Evolutionary conservation across 1,140 invertebrate species (phyloP).

Genomic region (Pachypsylla venusta): DNA sequence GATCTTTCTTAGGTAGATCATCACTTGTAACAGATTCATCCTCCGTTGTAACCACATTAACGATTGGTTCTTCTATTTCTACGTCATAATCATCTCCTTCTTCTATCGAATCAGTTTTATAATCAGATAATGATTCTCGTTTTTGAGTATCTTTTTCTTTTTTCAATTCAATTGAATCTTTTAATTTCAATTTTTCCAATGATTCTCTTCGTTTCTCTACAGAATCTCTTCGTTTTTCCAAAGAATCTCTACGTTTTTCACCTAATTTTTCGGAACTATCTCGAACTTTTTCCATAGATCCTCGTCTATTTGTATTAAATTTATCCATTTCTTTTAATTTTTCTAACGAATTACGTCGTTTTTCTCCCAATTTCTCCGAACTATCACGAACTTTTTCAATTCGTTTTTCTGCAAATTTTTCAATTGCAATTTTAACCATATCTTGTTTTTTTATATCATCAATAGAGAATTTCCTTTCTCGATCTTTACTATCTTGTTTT

Average conservation of each 20-base stretch:
- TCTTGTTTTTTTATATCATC: background rate
- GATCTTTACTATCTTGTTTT: slow-evolving; percentile 5
- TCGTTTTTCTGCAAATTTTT: slow-evolving; percentile 4
- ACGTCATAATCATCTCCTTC: slow-evolving; percentile 23
- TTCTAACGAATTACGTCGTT: slow-evolving; percentile 11
- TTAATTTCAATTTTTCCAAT: slow-evolving; percentile 1
- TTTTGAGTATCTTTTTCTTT: background rate
- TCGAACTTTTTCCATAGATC: background rate
- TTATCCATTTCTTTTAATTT: slow-evolving; percentile 14
- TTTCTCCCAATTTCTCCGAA: slow-evolving; percentile 14
- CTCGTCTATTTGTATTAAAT: background rate
- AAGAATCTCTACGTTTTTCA: slow-evolving; percentile 21
- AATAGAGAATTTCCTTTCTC: background rate
- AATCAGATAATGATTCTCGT: background rate
- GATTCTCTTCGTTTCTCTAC: slow-evolving; percentile 14
- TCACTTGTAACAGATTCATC: background rate
- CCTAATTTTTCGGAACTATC: background rate
- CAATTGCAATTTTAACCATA: background rate
- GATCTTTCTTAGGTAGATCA: background rate
- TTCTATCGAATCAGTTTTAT: background rate
- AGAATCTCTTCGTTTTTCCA: slow-evolving; percentile 21
- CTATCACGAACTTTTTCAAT: background rate
- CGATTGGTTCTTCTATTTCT: background rate
- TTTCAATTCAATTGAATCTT: slow-evolving; percentile 2
- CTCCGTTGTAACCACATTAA: background rate